These are phyloP conservation scores for Artemia sinica DNA, from an alignment of 2,888 invertebrate species.

Conservation along the genomic window DNA sequence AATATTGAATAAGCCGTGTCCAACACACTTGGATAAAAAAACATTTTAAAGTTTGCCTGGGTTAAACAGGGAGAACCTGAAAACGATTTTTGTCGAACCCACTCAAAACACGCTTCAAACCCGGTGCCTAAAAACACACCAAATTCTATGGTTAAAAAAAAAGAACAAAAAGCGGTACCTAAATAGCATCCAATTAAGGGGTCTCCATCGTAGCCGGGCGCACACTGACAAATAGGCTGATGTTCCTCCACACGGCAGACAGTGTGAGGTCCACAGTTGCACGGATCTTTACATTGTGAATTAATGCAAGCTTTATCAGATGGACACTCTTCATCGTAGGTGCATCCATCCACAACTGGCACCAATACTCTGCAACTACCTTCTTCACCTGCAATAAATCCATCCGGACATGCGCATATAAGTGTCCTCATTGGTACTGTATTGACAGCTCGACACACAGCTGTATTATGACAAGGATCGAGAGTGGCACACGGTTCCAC, in stretches of 20 bases:
- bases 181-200: slow-evolving; percentile 46
- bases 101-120: too few relatives aligned
- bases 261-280: slow-evolving; percentile 53
- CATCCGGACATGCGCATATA: slow-evolving; percentile 73
- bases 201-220: slow-evolving; percentile 51
- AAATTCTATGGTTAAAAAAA: too few relatives aligned
- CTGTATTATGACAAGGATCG: slow-evolving; percentile 27
- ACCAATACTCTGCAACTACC: background rate
- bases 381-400: slow-evolving; percentile 35
- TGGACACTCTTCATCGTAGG: slow-evolving; percentile 45
- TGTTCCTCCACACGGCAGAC: slow-evolving; percentile 57
- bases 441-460: slow-evolving; percentile 35
- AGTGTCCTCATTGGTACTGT: slow-evolving; percentile 69
- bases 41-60: too few relatives aligned
- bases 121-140: too few relatives aligned
- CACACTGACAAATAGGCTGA: slow-evolving; percentile 55
- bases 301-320: slow-evolving; percentile 53
- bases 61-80: too few relatives aligned
- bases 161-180: background rate
- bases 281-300: slow-evolving; percentile 58
- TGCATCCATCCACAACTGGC: slow-evolving; percentile 13
- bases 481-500: slow-evolving; percentile 56
- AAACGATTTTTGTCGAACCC: too few relatives aligned
- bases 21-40: slow-evolving; percentile 16
- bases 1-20: background rate